Evolutionary conservation across 1,140 invertebrate species (phyloP), one percentile per base, ranked within the genome.

Genomic region (Heliconius melpomene): DNA sequence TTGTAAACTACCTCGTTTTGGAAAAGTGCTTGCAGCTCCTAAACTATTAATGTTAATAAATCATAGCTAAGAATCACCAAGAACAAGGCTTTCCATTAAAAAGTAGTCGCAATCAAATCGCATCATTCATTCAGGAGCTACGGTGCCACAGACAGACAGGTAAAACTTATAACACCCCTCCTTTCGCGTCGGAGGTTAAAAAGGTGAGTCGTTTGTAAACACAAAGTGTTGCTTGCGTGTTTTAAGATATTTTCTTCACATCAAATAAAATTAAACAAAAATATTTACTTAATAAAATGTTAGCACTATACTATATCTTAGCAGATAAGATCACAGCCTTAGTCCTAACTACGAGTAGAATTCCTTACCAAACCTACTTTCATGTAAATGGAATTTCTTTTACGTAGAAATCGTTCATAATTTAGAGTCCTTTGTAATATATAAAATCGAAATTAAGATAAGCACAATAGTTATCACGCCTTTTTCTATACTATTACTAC

Each of bases 371-470:
- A 40, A 16, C 32, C 60, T 70, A 74, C 46, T 16, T 32, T 20
- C 29, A 66, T 66, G 57, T 66, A 60, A 66, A 3, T 52, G 74
- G 74, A 75, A 75, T 75, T 75, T 75, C 3, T 36, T 57, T 75
- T 74, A 54, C 29, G 36, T 29, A 75, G 18, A 57, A 52, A 57
- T 18, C 52, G 26, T 18, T 40, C n/a, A 40, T 38, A 40, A 20
- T 7, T 40, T 72, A 72, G 36, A 32, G 74, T 75, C 9, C 74
- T 40, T 38, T 38, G 36, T 40, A 71, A 70, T 32, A 57, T 71
- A 23, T 71, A 40, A 50, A 70, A 77, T 46, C 5, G 23, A 77
- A n/a, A 77, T 77, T 70, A 46, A 77, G 60, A 77, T 77, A 77
- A 71, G 57, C 23, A 23, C 9, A n/a, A 60, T 60, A 60, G 23